A percentile compares a stretch with the other conserved stretches of the same genome.
These are phyloP conservation scores for Orchesella flavescens DNA, from an alignment of 2,888 invertebrate genomes.

Conservation along the genomic window DNA sequence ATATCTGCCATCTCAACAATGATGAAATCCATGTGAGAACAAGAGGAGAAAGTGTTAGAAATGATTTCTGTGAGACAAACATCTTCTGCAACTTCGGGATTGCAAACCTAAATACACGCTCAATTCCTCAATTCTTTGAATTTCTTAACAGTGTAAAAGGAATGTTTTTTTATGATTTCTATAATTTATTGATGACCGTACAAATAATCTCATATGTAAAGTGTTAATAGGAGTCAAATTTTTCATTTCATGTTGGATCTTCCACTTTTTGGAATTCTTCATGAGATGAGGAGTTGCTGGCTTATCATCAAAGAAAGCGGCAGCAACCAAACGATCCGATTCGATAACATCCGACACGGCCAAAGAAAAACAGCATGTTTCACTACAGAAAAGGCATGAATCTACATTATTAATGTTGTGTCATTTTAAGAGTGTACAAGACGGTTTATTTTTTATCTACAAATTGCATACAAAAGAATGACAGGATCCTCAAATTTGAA, in stretches of 20 bases:
- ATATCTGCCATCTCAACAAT: conserved; percentile 63
- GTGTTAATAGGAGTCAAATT: conserved; percentile 77
- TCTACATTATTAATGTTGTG: not conserved
- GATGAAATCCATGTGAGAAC: conserved; percentile 61
- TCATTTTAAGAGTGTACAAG: not conserved
- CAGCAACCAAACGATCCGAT: conserved; percentile 61
- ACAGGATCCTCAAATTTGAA: conserved; percentile 59
- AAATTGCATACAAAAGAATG: conserved; percentile 35
- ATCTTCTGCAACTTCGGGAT: conserved; percentile 57
- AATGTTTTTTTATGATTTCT: no score
- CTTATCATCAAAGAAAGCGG: conserved; percentile 67
- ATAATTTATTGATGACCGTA: conserved; percentile 67
- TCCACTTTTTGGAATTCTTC: conserved; percentile 67
- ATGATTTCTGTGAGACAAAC: conserved; percentile 62
- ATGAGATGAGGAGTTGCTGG: conserved; percentile 61
- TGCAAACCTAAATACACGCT: conserved; percentile 8
- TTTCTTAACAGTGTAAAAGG: no score
- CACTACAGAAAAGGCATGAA: conserved; percentile 48
- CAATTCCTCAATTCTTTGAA: no score
- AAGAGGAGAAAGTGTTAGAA: conserved; percentile 60
- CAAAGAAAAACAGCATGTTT: conserved; percentile 68
- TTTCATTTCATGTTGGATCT: conserved; percentile 70
- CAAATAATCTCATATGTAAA: conserved; percentile 79
- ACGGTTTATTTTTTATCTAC: conserved; percentile 4
- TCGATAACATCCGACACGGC: conserved; percentile 65